Evolutionary conservation across 2,113 vertebrate species (phyloP), one percentile per base, ranked within the genome.

Genomic region (Toxotes jaculatrix): DNA sequence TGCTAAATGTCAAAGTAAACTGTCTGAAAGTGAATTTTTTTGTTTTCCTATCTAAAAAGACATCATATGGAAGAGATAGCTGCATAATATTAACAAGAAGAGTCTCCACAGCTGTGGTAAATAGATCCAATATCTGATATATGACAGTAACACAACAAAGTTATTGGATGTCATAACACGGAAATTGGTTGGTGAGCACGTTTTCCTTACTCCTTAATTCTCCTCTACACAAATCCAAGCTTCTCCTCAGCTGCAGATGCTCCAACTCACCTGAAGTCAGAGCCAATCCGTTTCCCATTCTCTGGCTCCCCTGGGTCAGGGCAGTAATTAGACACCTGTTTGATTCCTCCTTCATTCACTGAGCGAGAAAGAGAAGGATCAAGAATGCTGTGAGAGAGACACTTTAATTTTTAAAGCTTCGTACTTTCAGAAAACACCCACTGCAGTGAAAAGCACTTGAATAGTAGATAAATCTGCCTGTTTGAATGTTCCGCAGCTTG

Each of bases 261-360:
- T 64, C 1, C 45, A 36, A 72, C 88, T 94, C 96, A 99, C 98
- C 98, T 99, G 95, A 98, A 99, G 94, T 99, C 96, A 53, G 97
- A 96, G 90, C 98, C 98, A 77, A 95, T 93, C 77, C 97, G 96
- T 91, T 98, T 98, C 86, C 98, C 98, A 88, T 99, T 98, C 91
- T 99, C 98, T 23, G 98, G 97, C 94, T 99, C 98, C 91, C 98
- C 98, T 42, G 98, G 98, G 93, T 99, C 98, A 65, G 98, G 97
- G 85, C 98, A 99, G 91, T 97, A 96, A 95, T 99, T 99, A 87
- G 98, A 98, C 82, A 98, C 96, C 90, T 98, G 98, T 92, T 99
- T 99, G 96, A 98, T 96, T 92, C 97, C 98, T 64, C 97, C 98
- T 90, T 99, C 98, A 93, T 99, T 99, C 96, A 99, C 98, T 99